Conservation (phyloP, 92 coral and sea anemone genomes). For the Palythoa grandis region DNA sequence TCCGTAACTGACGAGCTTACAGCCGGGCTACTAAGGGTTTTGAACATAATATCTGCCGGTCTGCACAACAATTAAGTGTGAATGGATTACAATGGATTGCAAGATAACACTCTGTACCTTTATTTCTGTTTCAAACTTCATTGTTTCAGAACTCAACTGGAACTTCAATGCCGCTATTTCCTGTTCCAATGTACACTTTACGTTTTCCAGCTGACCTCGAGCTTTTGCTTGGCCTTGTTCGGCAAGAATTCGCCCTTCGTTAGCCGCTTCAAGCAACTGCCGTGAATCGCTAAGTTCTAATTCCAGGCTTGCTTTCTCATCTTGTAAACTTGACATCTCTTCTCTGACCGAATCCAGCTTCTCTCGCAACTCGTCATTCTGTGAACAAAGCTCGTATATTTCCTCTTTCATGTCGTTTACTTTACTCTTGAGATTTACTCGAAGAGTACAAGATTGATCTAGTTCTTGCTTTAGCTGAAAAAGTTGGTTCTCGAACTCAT, state of each 20-base stretch:
- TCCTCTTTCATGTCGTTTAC: constrained; percentile 44
- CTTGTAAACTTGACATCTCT: constrained; percentile 59
- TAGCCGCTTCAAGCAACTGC: constrained; percentile 84
- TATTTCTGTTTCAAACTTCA: constrained; percentile 87
- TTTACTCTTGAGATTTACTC: constrained; percentile 46
- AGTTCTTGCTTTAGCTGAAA: constrained; percentile 49
- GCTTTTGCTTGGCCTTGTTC: constrained; percentile 79
- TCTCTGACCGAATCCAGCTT: constrained; percentile 58
- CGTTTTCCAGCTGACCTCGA: constrained; percentile 81
- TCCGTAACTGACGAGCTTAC: too few species aligned
- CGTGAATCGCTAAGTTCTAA: constrained; percentile 67
- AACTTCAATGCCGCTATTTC: constrained; percentile 94
- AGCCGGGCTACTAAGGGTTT: too few species aligned
- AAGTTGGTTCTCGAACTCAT: constrained; percentile 50
- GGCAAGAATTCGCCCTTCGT: constrained; percentile 85
- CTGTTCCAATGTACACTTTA: constrained; percentile 94
- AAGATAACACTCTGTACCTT: constrained; percentile 59
- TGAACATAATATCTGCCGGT: too few species aligned
- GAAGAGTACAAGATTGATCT: constrained; percentile 42
- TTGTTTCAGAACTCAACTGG: constrained; percentile 93
- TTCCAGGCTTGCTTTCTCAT: constrained; percentile 67
- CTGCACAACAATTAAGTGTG: too few species aligned
- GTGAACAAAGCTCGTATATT: constrained; percentile 60
- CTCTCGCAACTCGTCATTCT: constrained; percentile 46
- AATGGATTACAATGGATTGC: too few species aligned